These are phyloP conservation scores for Allacma fusca DNA, from an alignment of 2,888 invertebrate species.

Conservation along the genomic window DNA sequence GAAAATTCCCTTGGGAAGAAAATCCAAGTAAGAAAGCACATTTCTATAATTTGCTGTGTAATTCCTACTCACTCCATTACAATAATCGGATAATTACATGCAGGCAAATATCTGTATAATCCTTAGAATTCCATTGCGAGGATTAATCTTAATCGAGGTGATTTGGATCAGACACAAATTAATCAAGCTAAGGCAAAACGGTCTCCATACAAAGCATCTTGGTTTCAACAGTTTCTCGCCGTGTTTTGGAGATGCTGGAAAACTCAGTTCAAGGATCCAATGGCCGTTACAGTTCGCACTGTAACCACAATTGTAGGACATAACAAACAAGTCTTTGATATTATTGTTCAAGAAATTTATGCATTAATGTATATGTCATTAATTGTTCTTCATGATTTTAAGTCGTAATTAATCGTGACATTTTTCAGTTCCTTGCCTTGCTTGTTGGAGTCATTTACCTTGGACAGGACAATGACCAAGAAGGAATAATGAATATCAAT, in stretches of 20 bases:
- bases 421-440: conserved; percentile 81
- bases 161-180: neutral
- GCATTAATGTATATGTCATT: too few relatives aligned
- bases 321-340: too few relatives aligned
- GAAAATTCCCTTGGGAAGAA: conserved; percentile 5
- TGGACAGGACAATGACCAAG: conserved; percentile 80
- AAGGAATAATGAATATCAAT: conserved; percentile 93
- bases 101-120: too few relatives aligned
- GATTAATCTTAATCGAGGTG: neutral
- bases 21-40: conserved; percentile 71
- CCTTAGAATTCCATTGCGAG: too few relatives aligned
- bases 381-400: too few relatives aligned
- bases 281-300: conserved; percentile 86
- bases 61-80: too few relatives aligned
- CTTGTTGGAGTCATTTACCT: conserved; percentile 88
- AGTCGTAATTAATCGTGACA: neutral
- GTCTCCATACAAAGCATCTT: conserved; percentile 81
- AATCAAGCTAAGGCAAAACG: conserved; percentile 50
- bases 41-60: too few relatives aligned
- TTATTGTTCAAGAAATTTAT: too few relatives aligned
- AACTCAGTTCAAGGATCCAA: conserved; percentile 86
- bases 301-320: conserved; percentile 85
- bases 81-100: too few relatives aligned
- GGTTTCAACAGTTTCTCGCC: conserved; percentile 86
- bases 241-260: conserved; percentile 91